Base-by-base conservation (phyloP, 2,888 invertebrate species). In the Euzophera pinguis region DNA sequence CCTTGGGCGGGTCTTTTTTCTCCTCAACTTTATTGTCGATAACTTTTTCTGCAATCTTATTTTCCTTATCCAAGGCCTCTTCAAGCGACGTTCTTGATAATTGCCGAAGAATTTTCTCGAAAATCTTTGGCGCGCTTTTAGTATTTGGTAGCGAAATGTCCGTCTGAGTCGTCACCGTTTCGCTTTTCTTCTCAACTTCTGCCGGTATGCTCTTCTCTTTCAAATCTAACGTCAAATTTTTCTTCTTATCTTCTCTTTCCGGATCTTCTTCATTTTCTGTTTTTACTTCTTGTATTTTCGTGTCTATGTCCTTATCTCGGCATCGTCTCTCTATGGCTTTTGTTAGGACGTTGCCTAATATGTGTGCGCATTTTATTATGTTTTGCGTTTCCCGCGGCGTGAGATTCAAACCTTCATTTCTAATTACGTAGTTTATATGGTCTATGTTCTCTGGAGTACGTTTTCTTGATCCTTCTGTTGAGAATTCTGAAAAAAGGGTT, bases 71-170 rank as follows among this genome's bases (percentile, higher is more conserved):
- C 7, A 65, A 57, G 0, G 58, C 58, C 1, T 80, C 84, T 9
- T 87, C 86, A 1, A 89, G 66, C 0, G 87, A 85, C 52, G 78
- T 85, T 48, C 76, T 79, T 0, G 89, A 90, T 10, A 90, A 56
- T 52, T 90, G 89, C 9, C 84, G 60, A 0, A 90, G 66, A 61
- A 90, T 89, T 29, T 79, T 88, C 61, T 90, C 90, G 58, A 90
- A 90, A 0, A 90, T 90, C 59, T 68, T 79, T n/a, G 90, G 90
- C 64, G 90, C 90, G 59, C 86, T 88, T 63, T 81, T 84, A 0
- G 90, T 90, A 52, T 90, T 90, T 0, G 90, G 90, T 34, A 89
- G 56, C 2, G 90, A 90, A 45, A 90, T 90, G 58, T 90, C 90
- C 1, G 90, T 90, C 58, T 90, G 90, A 0, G 89, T 89, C 0